Conservation (phyloP, 2,113 vertebrate species). For the Isurus oxyrinchus region DNA sequence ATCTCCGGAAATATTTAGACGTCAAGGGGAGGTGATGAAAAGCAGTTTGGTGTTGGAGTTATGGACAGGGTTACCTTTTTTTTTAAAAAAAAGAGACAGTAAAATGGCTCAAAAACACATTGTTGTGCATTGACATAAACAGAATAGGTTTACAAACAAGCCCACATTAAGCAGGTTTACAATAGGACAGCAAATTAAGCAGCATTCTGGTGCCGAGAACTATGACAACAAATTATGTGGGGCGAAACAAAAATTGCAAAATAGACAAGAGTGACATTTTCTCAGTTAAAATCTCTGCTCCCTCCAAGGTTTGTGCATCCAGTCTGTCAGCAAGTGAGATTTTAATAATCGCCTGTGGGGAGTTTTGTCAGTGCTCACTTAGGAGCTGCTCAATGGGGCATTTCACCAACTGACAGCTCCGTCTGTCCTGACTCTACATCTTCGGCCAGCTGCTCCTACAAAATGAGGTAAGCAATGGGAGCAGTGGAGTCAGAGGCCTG, state of each 20-base stretch:
- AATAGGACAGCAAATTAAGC: background rate
- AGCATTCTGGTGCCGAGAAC: background rate
- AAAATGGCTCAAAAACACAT: background rate
- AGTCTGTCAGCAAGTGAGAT: background rate
- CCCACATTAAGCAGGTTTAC: background rate
- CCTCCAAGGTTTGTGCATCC: background rate
- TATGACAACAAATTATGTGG: background rate
- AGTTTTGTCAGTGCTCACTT: background rate
- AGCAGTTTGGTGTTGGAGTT: background rate
- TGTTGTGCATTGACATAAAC: background rate
- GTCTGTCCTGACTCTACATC: background rate
- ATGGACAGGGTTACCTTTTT: background rate
- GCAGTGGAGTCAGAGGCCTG: background rate
- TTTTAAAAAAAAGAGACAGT: background rate
- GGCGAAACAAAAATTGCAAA: background rate
- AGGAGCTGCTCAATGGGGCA: background rate
- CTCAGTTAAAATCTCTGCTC: background rate
- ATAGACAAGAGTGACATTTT: background rate
- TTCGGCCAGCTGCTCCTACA: background rate
- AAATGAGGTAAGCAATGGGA: background rate
- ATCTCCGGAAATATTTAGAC: too few relatives aligned
- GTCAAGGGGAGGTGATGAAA: background rate
- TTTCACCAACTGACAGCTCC: background rate
- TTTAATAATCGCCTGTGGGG: background rate
- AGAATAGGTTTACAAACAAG: background rate